Percentiles rank a stretch among this genome's conserved stretches.
phyloP scores from a whole-genome alignment of 2,888 invertebrate genomes.

The Amphiduros pacificus region DNA sequence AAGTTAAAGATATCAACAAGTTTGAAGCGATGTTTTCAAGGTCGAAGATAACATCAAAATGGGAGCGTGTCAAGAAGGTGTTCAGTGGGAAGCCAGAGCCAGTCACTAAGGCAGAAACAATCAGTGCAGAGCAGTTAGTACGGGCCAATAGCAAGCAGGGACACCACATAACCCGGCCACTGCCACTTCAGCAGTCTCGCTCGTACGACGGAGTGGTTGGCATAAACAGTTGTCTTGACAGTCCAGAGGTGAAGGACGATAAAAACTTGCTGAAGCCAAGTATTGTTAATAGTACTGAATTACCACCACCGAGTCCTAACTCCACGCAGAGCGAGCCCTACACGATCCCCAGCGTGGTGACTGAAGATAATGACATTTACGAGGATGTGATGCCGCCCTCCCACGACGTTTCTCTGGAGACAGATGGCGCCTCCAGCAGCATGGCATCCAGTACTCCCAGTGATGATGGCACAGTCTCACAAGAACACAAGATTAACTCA shows the following conservation, averaged over 20 bases:
- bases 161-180: not conserved
- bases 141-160: constrained; percentile 18
- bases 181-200: not conserved
- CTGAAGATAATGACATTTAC: constrained; percentile 13
- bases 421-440: constrained; percentile 1
- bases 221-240: not conserved
- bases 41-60: constrained; percentile 70
- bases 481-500: not conserved
- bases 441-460: not conserved
- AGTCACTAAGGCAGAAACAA: constrained; percentile 17
- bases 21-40: constrained; percentile 19
- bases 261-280: not conserved
- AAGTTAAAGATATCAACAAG: constrained; percentile 8
- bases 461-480: not conserved
- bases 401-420: too few species aligned
- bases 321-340: constrained; percentile 20
- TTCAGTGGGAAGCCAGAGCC: constrained; percentile 63
- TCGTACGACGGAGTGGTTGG: not conserved
- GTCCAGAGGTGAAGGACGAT: not conserved
- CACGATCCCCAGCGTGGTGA: constrained; percentile 11
- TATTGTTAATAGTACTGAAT: not conserved
- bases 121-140: constrained; percentile 21
- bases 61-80: constrained; percentile 82
- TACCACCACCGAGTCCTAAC: constrained; percentile 17
- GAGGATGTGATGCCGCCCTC: constrained; percentile 6